Conservation (phyloP, 23 tunicate genomes). For the Trididemnum clinides region DNA sequence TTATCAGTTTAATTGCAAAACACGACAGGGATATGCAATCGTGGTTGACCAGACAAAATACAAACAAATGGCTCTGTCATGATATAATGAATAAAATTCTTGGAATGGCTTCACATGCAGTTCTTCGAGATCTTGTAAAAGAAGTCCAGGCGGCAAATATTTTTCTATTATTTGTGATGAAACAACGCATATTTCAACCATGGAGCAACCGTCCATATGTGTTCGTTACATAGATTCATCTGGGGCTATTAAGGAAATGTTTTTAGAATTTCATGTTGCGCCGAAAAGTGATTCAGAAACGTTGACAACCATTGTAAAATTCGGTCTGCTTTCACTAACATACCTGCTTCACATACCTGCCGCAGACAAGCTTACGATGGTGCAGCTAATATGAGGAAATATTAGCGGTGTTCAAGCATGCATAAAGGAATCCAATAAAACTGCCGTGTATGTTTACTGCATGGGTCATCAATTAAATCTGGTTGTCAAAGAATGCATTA, state of each 20-base stretch:
- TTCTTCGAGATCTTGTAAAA: too few relatives aligned
- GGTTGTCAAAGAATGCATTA: conserved; percentile 9
- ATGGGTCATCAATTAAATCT: not conserved
- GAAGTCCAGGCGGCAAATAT: too few relatives aligned
- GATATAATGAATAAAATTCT: too few relatives aligned
- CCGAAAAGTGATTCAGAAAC: conserved; percentile 9
- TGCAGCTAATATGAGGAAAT: conserved; percentile 10
- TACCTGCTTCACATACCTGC: not conserved
- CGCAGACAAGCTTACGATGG: not conserved
- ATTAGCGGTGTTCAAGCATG: not conserved
- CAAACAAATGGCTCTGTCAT: too few relatives aligned
- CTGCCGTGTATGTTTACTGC: conserved; percentile 17
- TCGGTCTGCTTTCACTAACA: conserved; percentile 1
- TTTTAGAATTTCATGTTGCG: not conserved
- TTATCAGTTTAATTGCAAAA: too few relatives aligned
- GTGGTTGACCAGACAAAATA: too few relatives aligned
- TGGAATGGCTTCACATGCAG: too few relatives aligned
- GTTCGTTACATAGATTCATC: too few relatives aligned
- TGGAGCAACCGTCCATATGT: too few relatives aligned
- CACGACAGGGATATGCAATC: too few relatives aligned
- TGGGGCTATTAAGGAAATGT: not conserved
- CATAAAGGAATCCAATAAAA: not conserved
- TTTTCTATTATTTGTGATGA: too few relatives aligned
- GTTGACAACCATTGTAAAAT: conserved; percentile 3
- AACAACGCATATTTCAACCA: too few relatives aligned